Evolutionary conservation across 2,113 vertebrate genomes (phyloP).

Genomic region (Lutjanus erythropterus): DNA sequence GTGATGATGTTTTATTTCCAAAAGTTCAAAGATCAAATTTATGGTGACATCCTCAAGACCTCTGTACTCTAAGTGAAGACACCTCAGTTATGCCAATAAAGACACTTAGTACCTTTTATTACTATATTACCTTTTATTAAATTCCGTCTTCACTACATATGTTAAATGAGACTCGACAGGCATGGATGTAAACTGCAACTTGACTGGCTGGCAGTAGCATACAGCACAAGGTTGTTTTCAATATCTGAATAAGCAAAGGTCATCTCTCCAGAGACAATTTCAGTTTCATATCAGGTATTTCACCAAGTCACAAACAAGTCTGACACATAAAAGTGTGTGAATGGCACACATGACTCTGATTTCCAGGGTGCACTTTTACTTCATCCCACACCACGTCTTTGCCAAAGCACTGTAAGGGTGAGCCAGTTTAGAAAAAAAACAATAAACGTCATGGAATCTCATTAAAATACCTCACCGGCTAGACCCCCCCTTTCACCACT

Average conservation of each 20-base stretch:
- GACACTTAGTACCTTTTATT: too few relatives aligned
- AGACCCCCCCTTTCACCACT: slow-evolving; percentile 48
- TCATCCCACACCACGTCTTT: slow-evolving; percentile 21
- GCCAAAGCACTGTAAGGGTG: slow-evolving; percentile 42
- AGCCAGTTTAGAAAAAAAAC: slow-evolving; percentile 25
- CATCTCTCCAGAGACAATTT: background rate
- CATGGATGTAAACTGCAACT: too few relatives aligned
- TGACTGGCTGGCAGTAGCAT: too few relatives aligned
- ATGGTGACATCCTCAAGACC: too few relatives aligned
- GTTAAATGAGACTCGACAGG: too few relatives aligned
- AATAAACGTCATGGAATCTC: slow-evolving; percentile 72
- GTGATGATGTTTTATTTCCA: too few relatives aligned
- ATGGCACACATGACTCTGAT: slow-evolving; percentile 4
- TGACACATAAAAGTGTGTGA: background rate
- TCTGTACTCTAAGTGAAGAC: too few relatives aligned
- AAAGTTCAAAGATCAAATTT: too few relatives aligned
- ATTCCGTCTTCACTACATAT: too few relatives aligned
- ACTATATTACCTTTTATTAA: too few relatives aligned
- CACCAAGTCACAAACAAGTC: background rate
- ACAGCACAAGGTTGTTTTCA: too few relatives aligned
- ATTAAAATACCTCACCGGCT: slow-evolving; percentile 76
- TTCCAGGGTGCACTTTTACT: slow-evolving; percentile 15
- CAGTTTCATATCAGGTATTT: background rate
- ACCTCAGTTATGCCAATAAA: too few relatives aligned
- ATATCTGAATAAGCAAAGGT: background rate